These are phyloP conservation scores for Amphiduros pacificus DNA, from an alignment of 2,888 invertebrate species.

Conservation along the genomic window DNA sequence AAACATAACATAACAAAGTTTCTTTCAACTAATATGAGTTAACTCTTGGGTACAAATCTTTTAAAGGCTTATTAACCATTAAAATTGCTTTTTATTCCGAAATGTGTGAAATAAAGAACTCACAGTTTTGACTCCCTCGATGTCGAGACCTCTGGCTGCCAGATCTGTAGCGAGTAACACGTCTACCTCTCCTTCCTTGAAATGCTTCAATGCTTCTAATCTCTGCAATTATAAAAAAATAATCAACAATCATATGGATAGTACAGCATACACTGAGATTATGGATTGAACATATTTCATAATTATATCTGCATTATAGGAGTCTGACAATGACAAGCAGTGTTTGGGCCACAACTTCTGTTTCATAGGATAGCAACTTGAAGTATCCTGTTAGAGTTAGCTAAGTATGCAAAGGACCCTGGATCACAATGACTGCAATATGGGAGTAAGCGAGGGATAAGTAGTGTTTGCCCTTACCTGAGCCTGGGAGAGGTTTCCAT, in stretches of 20 bases:
- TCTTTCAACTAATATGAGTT: background rate
- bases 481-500: slow-evolving; percentile 94
- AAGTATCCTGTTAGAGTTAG: too few relatives aligned
- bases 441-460: too few relatives aligned
- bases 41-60: background rate
- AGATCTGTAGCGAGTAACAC: slow-evolving; percentile 89
- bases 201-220: slow-evolving; percentile 82
- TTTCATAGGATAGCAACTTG: too few relatives aligned
- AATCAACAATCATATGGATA: too few relatives aligned
- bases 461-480: slow-evolving; percentile 62
- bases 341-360: too few relatives aligned
- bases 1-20: slow-evolving; percentile 16
- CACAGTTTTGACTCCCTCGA: slow-evolving; percentile 92
- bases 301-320: too few relatives aligned
- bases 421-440: too few relatives aligned
- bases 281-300: too few relatives aligned
- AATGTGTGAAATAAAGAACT: slow-evolving; percentile 31
- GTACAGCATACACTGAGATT: too few relatives aligned
- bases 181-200: slow-evolving; percentile 76
- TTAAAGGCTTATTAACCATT: background rate
- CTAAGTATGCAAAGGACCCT: too few relatives aligned
- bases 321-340: too few relatives aligned
- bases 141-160: slow-evolving; percentile 92
- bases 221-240: too few relatives aligned
- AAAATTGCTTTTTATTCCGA: background rate